Percentiles rank a stretch among this genome's conserved stretches.
Evolutionary conservation across 2,888 invertebrate genomes (phyloP).

Genomic region (Lacanobia oleracea): DNA sequence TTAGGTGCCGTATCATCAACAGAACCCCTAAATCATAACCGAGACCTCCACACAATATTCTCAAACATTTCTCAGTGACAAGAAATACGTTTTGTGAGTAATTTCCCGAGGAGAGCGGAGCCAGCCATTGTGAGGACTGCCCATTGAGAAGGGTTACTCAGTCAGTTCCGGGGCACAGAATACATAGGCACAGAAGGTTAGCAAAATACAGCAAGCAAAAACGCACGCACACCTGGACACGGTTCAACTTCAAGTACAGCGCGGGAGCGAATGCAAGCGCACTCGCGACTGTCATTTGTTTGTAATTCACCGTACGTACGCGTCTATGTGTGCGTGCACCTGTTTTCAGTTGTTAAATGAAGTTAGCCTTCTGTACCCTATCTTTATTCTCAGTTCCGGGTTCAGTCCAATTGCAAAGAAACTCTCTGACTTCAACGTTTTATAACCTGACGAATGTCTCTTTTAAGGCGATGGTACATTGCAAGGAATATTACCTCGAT

Average conservation of each 20-base stretch:
- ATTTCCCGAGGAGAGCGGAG: slow-evolving; percentile 47
- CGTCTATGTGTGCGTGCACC: not conserved
- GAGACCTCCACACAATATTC: slow-evolving; percentile 57
- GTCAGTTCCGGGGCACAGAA: slow-evolving; percentile 49
- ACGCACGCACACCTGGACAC: not conserved
- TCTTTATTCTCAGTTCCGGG: slow-evolving; percentile 41
- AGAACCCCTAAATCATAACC: slow-evolving; percentile 35
- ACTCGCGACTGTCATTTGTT: not conserved
- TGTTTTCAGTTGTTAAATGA: no score
- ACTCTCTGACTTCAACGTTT: slow-evolving; percentile 53
- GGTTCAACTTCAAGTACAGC: not conserved
- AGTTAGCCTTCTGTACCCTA: slow-evolving; percentile 3
- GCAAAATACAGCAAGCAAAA: no score
- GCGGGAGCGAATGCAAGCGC: not conserved
- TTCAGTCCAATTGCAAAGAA: slow-evolving; percentile 45
- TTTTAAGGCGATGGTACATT: slow-evolving; percentile 30
- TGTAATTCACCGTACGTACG: no score
- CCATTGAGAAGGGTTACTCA: slow-evolving; percentile 64
- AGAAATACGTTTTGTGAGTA: slow-evolving; percentile 58
- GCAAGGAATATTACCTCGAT: slow-evolving; percentile 28
- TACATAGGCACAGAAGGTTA: slow-evolving; percentile 6
- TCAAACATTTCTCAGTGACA: slow-evolving; percentile 63
- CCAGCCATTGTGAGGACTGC: slow-evolving; percentile 57
- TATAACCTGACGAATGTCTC: slow-evolving; percentile 61
- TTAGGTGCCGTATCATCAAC: slow-evolving; percentile 27